Base-by-base conservation (phyloP, 2,113 vertebrate species). In the Heterotilapia buettikoferi region DNA sequence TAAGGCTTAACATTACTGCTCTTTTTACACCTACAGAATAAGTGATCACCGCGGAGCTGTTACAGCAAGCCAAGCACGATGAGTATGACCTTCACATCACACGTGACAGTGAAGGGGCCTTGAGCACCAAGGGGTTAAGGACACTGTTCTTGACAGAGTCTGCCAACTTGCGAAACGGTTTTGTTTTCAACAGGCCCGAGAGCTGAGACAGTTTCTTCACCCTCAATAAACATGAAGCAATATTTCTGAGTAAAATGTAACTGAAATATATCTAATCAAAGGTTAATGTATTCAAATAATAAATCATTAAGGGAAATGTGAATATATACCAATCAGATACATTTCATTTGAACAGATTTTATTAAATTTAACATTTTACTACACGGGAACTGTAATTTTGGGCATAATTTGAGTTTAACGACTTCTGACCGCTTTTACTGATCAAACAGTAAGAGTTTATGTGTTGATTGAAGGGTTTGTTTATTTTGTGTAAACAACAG, bases 21-120 rank as follows among this genome's bases (percentile, higher is more conserved):
- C 29, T 90, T 89, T 88, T 89, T 73, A 84, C 43, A 87, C 52
- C 85, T 78, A 61, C 85, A 68, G 26, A 71, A 43, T n/a, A 87
- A 38, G 33, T 59, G 78, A 81, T 26, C 21, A 43, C 8, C 16
- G 80, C 7, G 26, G 45, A 36, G 80, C 36, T 40, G 47, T 19
- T 61, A 54, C 9, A 40, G 40, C 16, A n/a, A 83, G 59, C 82
- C 38, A 59, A 86, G 40, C 68, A 29, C 9, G 14, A 81, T 85
- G 50, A 71, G 19, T 76, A 18, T 87, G 73, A 85, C 57, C 84
- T 87, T 71, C 79, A 78, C 36, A 66, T 83, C 68, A 63, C 36
- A 57, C 47, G 57, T 79, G 57, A 84, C 56, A 78, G 36, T 76
- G 7, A 84, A 73, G 33, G 43, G 43, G 12, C 54, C n/a, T 31